phyloP scores from a whole-genome alignment of 2,797 vertebrate species.

The Pristis pectinata region DNA sequence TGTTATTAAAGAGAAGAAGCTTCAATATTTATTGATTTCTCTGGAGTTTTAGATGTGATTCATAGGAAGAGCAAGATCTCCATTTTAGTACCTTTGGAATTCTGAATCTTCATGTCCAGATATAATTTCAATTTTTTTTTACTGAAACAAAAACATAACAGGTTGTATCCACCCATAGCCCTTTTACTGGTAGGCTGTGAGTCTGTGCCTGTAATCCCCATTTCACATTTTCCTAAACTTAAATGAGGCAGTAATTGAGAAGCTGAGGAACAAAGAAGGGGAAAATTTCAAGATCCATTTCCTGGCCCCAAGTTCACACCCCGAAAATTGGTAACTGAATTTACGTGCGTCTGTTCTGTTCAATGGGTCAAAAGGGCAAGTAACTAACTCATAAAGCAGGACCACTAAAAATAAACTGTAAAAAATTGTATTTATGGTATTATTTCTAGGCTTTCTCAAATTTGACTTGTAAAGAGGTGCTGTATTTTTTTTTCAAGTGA shows the following conservation, averaged over 20 bases:
- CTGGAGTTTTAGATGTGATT: constrained; percentile 18
- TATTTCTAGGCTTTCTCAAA: neutral
- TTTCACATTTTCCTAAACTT: neutral
- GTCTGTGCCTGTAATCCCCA: constrained; percentile 3
- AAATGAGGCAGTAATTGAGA: constrained; percentile 24
- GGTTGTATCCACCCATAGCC: neutral
- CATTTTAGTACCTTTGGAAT: constrained; percentile 21
- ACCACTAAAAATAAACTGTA: neutral
- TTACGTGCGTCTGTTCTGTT: neutral
- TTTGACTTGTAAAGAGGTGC: neutral
- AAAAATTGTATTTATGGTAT: neutral
- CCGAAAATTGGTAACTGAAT: neutral
- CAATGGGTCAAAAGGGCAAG: neutral
- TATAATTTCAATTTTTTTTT: constrained; percentile 20
- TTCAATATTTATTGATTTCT: neutral
- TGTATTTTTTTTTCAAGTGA: neutral
- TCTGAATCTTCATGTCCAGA: constrained; percentile 10
- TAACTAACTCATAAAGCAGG: neutral
- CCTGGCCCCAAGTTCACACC: neutral
- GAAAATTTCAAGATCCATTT: neutral
- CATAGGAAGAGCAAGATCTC: constrained; percentile 15
- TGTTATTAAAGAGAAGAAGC: neutral
- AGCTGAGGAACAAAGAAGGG: constrained; percentile 19
- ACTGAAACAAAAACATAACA: neutral
- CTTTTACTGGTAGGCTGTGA: neutral